Evolutionary conservation across 2,888 invertebrate genomes (phyloP), one percentile per base, ranked within the genome.

Genomic region (Drosophila mulleri): DNA sequence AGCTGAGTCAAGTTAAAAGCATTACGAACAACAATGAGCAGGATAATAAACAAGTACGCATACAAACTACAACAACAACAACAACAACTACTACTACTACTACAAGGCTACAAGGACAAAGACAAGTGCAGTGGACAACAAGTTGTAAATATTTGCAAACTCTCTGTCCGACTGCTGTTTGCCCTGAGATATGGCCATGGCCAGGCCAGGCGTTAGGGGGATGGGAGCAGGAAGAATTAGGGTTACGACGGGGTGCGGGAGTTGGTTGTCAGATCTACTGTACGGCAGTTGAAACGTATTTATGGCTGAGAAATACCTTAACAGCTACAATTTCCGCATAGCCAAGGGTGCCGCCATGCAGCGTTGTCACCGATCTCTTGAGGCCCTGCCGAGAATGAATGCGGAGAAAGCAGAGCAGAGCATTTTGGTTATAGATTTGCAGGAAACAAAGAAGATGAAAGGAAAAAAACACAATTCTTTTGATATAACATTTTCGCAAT

Each of bases 261-360:
- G 54, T 11, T 16, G 44, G 20, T 39, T 70, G 70, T 78, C 78
- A 71, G 63, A 73, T 67, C 41, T 62, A 64, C 47, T 56, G 20
- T 67, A 69, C 50, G 45, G 56, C 62, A 59, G 66, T 69, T 70
- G 81, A 71, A 68, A 76, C 71, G 61, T 74, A 82, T 82, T 80
- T 82, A 79, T 82, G 75, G 61, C 62, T 57, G 67, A 59, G 23
- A 72, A 90, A 94, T 96, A 98, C 98, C 98, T 98, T 98, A 91
- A 98, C 97, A 93, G 98, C 98, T 93, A 98, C 98, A 94, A 98
- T 98, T 95, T 98, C 98, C 87, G 98, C 98, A 94, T 96, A 97
- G 92, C 97, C 97, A 93, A 97, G 94, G 78, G 96, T 96, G 91
- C 97, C 97, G 92, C 97, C 96, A 92, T 96, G 96, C 93, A 97